These are phyloP conservation scores for Alloplasta piceator DNA, from an alignment of 2,888 invertebrate species.

Conservation along the genomic window DNA sequence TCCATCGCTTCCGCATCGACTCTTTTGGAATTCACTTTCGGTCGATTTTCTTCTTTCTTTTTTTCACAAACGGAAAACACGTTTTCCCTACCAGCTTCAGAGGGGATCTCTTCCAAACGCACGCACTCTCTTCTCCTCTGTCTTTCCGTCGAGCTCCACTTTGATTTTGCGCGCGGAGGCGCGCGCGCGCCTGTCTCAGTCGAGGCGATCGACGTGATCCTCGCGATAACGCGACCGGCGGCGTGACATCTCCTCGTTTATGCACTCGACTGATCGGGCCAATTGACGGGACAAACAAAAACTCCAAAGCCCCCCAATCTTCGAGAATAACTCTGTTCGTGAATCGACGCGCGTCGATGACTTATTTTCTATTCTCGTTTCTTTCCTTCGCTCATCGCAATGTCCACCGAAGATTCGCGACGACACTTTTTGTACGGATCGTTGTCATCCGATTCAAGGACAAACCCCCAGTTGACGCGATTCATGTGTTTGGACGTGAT, in stretches of 20 bases:
- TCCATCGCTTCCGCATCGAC: too few relatives aligned
- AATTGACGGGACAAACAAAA: not conserved
- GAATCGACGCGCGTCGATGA: not conserved
- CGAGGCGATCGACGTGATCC: constrained; percentile 45
- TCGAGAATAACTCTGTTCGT: not conserved
- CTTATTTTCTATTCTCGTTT: constrained; percentile 10
- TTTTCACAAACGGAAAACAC: too few relatives aligned
- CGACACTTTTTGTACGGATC: too few relatives aligned
- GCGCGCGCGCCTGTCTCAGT: constrained; percentile 55
- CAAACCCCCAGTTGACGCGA: too few relatives aligned
- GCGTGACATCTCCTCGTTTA: constrained; percentile 70
- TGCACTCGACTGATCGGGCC: constrained; percentile 1
- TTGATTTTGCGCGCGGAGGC: constrained; percentile 37
- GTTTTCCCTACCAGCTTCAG: too few relatives aligned
- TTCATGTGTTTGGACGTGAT: too few relatives aligned
- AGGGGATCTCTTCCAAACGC: too few relatives aligned
- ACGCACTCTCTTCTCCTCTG: constrained; percentile 13
- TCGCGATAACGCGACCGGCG: constrained; percentile 71
- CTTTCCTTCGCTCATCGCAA: not conserved
- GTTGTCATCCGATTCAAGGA: too few relatives aligned
- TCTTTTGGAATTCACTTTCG: too few relatives aligned
- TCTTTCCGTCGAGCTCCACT: constrained; percentile 29
- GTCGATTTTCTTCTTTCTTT: too few relatives aligned
- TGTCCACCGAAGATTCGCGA: too few relatives aligned
- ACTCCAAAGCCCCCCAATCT: not conserved